These are phyloP conservation scores for Drosophila meridionalis DNA, from an alignment of 2,888 invertebrate genomes.

Conservation along the genomic window DNA sequence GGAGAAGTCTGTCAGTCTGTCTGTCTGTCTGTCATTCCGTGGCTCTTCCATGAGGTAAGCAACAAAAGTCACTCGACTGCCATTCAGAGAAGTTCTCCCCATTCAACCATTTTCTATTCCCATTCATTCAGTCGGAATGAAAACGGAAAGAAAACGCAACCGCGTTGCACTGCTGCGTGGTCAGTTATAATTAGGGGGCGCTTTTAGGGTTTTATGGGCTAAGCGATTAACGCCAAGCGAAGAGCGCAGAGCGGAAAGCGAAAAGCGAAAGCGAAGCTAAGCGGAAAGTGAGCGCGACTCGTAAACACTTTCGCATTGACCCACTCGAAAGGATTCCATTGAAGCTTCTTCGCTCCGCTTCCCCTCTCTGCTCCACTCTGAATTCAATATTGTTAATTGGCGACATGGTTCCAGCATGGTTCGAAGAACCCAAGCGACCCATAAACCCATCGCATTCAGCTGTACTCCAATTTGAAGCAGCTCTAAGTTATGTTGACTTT, in stretches of 20 bases:
- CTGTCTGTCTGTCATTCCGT: slow-evolving; percentile 20
- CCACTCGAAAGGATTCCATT: slow-evolving; percentile 29
- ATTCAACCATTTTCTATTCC: slow-evolving; percentile 45
- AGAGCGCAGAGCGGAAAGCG: slow-evolving; percentile 44
- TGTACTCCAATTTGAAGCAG: slow-evolving; percentile 47
- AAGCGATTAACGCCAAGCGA: slow-evolving; percentile 67
- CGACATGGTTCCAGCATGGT: slow-evolving; percentile 47
- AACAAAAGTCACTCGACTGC: slow-evolving; percentile 39
- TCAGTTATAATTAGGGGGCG: slow-evolving; percentile 77
- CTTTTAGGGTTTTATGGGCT: slow-evolving; percentile 65
- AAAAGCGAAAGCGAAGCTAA: slow-evolving; percentile 15
- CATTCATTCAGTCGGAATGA: slow-evolving; percentile 33
- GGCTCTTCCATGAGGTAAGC: slow-evolving; percentile 41
- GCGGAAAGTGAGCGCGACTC: slow-evolving; percentile 35
- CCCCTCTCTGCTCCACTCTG: not conserved
- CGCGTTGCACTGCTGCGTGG: slow-evolving; percentile 76
- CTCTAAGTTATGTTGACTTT: slow-evolving; percentile 46
- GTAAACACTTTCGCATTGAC: slow-evolving; percentile 61
- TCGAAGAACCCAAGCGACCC: slow-evolving; percentile 41
- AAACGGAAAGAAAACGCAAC: slow-evolving; percentile 59
- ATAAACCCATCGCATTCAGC: slow-evolving; percentile 60
- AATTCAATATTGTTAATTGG: slow-evolving; percentile 76
- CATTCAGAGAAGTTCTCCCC: slow-evolving; percentile 58
- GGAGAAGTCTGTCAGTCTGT: slow-evolving; percentile 40
- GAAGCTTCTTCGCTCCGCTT: not conserved